Evolutionary conservation across 2,797 vertebrate species (phyloP), one percentile per base, ranked within the genome.

Genomic region (Phrynocephalus vlangalii): DNA sequence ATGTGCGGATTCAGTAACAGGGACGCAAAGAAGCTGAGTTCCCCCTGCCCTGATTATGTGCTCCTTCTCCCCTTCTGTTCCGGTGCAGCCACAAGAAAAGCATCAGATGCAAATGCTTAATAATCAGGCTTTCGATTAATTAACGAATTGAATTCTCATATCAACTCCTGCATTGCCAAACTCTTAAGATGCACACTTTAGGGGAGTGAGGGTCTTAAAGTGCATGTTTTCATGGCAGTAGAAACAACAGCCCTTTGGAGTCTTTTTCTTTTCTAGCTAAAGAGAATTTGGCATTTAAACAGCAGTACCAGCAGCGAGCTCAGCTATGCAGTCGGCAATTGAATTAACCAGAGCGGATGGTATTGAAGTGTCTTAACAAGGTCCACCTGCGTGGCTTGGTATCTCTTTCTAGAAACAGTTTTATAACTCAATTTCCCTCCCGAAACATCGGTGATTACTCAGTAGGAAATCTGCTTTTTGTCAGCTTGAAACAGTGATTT

Each of bases 381-480:
- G 91, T 95, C 95, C 93, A 94, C 95, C 95, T 96, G 96, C 95
- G 96, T 93, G 92, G 88, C 92, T 93, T 30, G 75, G 50, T 88
- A 70, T 96, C 94, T 86, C 96, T 96, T 96, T 95, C 96, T 95
- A 95, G 95, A 95, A 87, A 89, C 93, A 94, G 92, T 94, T 96
- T 96, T 96, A 95, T 96, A 96, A 95, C 95, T 95, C 96, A 94
- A 96, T 97, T 96, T 96, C 95, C 95, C 93, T 96, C 96, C 90
- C 90, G 94, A 96, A 96, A 96, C 95, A 96, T 96, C 94, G 95
- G 96, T 97, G 97, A 98, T 97, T 97, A 98, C 97, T 97, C 97
- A 98, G 97, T 96, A 96, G 97, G 97, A 96, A 96, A 97, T 97
- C 98, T 98, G 98, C 97, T 98, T 97, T 98, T 97, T 97, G 97